Evolutionary conservation across 2,113 vertebrate genomes (phyloP), one percentile per base, ranked within the genome.

Genomic region (Semnopithecus entellus): DNA sequence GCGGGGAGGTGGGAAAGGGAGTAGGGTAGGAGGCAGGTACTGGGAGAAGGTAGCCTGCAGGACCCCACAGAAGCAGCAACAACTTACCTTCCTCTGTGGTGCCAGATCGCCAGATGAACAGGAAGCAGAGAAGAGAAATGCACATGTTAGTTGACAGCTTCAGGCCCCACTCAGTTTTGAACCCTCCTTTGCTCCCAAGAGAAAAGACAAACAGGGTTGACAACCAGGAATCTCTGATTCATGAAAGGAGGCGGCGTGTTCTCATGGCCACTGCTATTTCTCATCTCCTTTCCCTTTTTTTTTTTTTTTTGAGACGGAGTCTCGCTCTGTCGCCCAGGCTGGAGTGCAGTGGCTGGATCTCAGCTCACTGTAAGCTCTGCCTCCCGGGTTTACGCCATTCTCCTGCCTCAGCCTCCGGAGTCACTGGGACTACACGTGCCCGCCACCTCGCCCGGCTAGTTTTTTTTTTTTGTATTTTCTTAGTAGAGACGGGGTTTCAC

Each of bases 1-100:
- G 45, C 2, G 27, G n/a, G 48, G 27, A 64, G 45, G 93, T 43
- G n/a, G 82, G 81, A 81, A 76, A 76, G n/a, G 27, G 6, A 8
- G 38, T 17, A 10, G 48, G 48, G 75, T 30, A 32, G 13, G 40
- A 40, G 35, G 22, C 16, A 40, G 92, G 32, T 40, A 52, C 30
- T 35, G 27, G 57, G 64, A 66, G 43, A 57, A 82, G 45, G 14
- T 1, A 70, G 59, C 43, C 45, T 32, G 3, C 22, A n/a, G 78
- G 59, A 82, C 27, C 81, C 85, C 35, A 18, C 0, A n/a, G 75
- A 38, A 78, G 16, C 4, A 45, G 6, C 11, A 16, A 61, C n/a
- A 88, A 82, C 98, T 98, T 97, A 99, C 99, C 99, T 99, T 98
- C 98, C 99, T 96, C 99, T 99, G 98, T 1, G 82, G 43, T 59